phyloP scores from a whole-genome alignment of 2,888 invertebrate species.

The Elmis aenea region DNA sequence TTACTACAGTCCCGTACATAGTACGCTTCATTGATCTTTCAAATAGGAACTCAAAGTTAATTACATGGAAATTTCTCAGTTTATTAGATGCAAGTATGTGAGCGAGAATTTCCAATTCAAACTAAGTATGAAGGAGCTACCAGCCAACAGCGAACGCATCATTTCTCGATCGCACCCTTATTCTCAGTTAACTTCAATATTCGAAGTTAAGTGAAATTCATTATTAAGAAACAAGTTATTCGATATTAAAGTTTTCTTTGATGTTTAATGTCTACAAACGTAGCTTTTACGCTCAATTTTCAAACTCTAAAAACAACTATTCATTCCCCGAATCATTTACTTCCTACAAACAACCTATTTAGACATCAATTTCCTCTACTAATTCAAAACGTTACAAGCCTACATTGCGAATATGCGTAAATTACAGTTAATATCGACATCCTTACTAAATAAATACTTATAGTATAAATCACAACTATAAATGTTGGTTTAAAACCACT shows the following conservation, averaged over 20 bases:
- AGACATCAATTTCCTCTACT: too few relatives aligned
- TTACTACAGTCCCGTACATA: too few relatives aligned
- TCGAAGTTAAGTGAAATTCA: conserved; percentile 40
- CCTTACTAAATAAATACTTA: too few relatives aligned
- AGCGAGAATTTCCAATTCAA: conserved; percentile 49
- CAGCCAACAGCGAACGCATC: conserved; percentile 34
- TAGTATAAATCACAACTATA: too few relatives aligned
- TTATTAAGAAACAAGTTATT: conserved; percentile 46
- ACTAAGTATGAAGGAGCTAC: conserved; percentile 37
- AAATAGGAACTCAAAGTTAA: conserved; percentile 43
- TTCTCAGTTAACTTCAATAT: conserved; percentile 34
- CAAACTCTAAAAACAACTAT: conserved; percentile 23
- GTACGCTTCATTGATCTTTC: conserved; percentile 39
- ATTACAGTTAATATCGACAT: too few relatives aligned
- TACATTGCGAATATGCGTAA: too few relatives aligned
- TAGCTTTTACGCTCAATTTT: conserved; percentile 33
- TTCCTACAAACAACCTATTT: too few relatives aligned
- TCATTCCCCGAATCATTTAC: too few relatives aligned
- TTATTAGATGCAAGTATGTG: conserved; percentile 50
- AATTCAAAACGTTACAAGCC: too few relatives aligned
- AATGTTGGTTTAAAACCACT: too few relatives aligned
- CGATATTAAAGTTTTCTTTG: conserved; percentile 40
- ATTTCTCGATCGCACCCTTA: conserved; percentile 32
- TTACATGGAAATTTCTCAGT: conserved; percentile 48
- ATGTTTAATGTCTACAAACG: conserved; percentile 35